Base-by-base conservation (phyloP, 64 coral and sea anemone genomes). In the Orbicella faveolata region DNA sequence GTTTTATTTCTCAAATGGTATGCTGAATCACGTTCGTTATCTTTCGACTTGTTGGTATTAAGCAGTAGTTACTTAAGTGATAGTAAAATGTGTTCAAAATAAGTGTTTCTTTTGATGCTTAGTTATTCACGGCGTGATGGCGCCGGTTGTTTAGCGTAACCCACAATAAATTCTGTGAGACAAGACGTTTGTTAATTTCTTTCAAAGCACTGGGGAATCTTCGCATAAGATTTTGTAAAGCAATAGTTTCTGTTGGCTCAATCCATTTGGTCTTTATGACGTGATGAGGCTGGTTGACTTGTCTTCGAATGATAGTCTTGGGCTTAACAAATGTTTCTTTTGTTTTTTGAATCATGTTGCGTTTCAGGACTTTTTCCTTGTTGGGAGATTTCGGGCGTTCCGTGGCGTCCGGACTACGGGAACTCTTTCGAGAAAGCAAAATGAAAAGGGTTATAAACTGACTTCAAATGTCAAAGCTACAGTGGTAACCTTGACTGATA, bases 141-240 rank as follows among this genome's bases (percentile, higher is more conserved):
- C 20, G 17, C 25, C 36, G 81, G 20, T 34, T 69, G 82, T 73
- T 9, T 16, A 85, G 36, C 5, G 37, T 15, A n/a, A 44, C 73
- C 92, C 92, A 94, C 67, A 94, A 66, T 34, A 69, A 85, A 78
- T 88, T 89, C 87, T 94, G 92, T 17, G 92, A 89, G 79, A 67
- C 57, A 21, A 94, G 80, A 21, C 92, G 92, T 73, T 85, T 94
- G 79, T 94, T 94, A 51, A 94, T 94, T 75, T 94, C 92, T 13
- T 79, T 74, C 14, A 89, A 19, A 9, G 92, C 92, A 16, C 52
- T 84, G 6, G 87, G 92, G 73, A 94, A 85, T 36, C 92, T 89
- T 18, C 72, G 74, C 16, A 85, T 17, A n/a, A 94, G 34, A 84
- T 88, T 83, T 85, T 75, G 79, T 25, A 89, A 66, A 21, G 89